Evolutionary conservation across 2,888 invertebrate species (phyloP).

Genomic region (Thecophora atra): DNA sequence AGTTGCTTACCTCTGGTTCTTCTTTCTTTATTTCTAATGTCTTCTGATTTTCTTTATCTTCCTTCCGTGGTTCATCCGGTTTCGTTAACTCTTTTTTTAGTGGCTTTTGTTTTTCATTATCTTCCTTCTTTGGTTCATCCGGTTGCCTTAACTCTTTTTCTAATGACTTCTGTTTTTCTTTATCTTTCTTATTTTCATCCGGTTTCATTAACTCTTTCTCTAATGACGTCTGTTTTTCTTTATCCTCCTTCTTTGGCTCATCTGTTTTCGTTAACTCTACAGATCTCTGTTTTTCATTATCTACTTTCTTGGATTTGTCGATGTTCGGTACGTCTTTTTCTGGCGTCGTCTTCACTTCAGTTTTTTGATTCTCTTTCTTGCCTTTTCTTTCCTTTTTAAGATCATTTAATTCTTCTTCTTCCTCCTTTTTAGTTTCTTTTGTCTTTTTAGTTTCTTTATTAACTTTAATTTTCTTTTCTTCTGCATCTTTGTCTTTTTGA

Average conservation of each 20-base stretch:
- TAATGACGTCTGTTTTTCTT: slow-evolving; percentile 47
- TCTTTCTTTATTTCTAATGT: slow-evolving; percentile 65
- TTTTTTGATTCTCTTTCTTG: too few relatives aligned
- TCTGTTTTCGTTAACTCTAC: slow-evolving; percentile 23
- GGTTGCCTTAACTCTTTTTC: slow-evolving; percentile 67
- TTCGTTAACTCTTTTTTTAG: slow-evolving; percentile 42
- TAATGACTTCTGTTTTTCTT: slow-evolving; percentile 67
- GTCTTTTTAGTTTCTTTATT: slow-evolving; percentile 60
- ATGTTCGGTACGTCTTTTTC: slow-evolving; percentile 30
- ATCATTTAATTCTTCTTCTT: too few relatives aligned
- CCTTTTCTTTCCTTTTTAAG: too few relatives aligned
- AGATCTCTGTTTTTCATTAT: slow-evolving; percentile 37
- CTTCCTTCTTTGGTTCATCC: slow-evolving; percentile 45
- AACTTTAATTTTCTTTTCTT: too few relatives aligned
- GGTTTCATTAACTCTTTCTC: too few relatives aligned
- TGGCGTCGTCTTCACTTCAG: slow-evolving; percentile 24
- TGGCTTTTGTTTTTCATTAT: slow-evolving; percentile 64
- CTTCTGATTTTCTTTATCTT: slow-evolving; percentile 51
- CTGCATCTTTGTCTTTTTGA: slow-evolving; percentile 29
- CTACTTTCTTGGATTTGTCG: slow-evolving; percentile 29
- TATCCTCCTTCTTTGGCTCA: slow-evolving; percentile 35
- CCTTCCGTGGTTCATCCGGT: slow-evolving; percentile 19
- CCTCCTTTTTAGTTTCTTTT: slow-evolving; percentile 63
- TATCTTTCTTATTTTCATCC: slow-evolving; percentile 56
- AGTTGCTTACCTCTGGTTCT: slow-evolving; percentile 43